Evolutionary conservation across 2,888 invertebrate species (phyloP).

Genomic region (Antitype chi): DNA sequence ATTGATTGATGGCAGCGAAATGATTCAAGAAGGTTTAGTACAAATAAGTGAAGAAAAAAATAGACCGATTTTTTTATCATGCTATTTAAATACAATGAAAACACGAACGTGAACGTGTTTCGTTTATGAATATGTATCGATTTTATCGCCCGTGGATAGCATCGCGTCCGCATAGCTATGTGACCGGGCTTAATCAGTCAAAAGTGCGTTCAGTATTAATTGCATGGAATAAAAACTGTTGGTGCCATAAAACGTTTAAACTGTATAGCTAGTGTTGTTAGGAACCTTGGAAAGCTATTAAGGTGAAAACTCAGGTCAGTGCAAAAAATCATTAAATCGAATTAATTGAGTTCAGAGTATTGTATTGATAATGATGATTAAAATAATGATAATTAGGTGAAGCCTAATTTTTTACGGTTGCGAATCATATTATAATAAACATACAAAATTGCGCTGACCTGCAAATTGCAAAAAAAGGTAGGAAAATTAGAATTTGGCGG

Average conservation of each 20-base stretch:
- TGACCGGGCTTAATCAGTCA: conserved; percentile 10
- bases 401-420: too few species aligned
- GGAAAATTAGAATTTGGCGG: too few species aligned
- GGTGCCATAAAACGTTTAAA: conserved; percentile 60
- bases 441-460: too few species aligned
- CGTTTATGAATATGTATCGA: conserved; percentile 20
- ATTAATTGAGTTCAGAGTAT: too few species aligned
- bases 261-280: conserved; percentile 35
- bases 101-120: conserved; percentile 1
- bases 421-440: too few species aligned
- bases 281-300: background rate
- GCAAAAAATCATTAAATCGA: too few species aligned
- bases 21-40: conserved; percentile 47
- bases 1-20: conserved; percentile 58
- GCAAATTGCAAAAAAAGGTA: too few species aligned
- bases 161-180: conserved; percentile 17
- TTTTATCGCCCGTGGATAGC: conserved; percentile 21
- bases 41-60: conserved; percentile 33
- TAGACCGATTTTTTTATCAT: conserved; percentile 9
- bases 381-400: too few species aligned
- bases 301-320: too few species aligned
- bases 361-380: too few species aligned
- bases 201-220: conserved; percentile 60
- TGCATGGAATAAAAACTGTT: conserved; percentile 42
- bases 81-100: background rate